Conservation (phyloP, 1,140 invertebrate species). For the Macrocentrus cingulum region DNA sequence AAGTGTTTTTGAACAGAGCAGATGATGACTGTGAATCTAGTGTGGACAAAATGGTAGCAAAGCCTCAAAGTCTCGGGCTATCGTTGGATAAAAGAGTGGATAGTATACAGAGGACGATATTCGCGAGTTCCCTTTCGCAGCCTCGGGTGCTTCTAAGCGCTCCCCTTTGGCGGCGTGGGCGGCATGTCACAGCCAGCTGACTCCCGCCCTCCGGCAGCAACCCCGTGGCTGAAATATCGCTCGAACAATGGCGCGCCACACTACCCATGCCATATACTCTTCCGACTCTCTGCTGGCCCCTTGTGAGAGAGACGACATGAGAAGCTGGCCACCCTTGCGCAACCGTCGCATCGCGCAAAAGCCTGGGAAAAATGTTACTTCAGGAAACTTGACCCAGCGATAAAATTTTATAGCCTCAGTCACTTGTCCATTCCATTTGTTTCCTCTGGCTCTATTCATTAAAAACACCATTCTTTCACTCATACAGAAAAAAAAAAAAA, state of each 20-base stretch:
- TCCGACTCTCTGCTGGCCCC: neutral
- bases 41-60: constrained; percentile 13
- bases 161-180: constrained; percentile 55
- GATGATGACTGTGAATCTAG: constrained; percentile 19
- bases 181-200: constrained; percentile 59
- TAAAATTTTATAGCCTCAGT: constrained; percentile 39
- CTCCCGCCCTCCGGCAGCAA: constrained; percentile 42
- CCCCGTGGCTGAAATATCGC: constrained; percentile 55
- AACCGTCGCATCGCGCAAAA: constrained; percentile 24
- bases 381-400: constrained; percentile 40
- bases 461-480: no score
- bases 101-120: constrained; percentile 21
- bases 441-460: constrained; percentile 5
- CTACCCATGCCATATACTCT: neutral
- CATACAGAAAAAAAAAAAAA: no score
- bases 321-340: neutral
- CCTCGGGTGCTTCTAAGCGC: constrained; percentile 50
- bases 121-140: constrained; percentile 44
- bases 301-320: neutral
- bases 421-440: constrained; percentile 6
- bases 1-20: neutral
- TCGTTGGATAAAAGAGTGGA: constrained; percentile 42
- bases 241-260: constrained; percentile 51
- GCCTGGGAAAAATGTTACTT: constrained; percentile 37
- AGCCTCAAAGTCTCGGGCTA: constrained; percentile 41